Evolutionary conservation across 2,888 invertebrate species (phyloP).

Genomic region (Galeruca laticollis): DNA sequence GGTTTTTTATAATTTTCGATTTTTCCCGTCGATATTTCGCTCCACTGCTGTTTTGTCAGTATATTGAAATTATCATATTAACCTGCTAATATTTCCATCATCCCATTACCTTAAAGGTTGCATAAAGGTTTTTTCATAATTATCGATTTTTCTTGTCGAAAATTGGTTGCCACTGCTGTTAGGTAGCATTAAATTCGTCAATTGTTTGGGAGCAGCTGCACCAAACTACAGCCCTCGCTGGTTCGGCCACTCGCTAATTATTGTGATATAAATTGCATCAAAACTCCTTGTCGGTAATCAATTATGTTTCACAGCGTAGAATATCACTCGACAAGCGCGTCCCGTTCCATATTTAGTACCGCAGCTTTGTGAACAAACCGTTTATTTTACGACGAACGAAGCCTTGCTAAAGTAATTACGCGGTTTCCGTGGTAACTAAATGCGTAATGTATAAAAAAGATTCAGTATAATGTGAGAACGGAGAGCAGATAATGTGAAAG

Average conservation of each 20-base stretch:
- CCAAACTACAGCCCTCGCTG: constrained; percentile 52
- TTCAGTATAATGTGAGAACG: not conserved
- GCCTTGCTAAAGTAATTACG: not conserved
- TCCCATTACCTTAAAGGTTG: no score
- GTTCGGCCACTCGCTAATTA: constrained; percentile 63
- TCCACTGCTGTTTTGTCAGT: no score
- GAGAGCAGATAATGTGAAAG: not conserved
- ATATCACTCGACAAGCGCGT: constrained; percentile 46
- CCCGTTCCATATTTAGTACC: not conserved
- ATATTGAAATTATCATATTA: no score
- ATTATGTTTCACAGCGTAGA: constrained; percentile 57
- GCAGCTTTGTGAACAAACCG: not conserved
- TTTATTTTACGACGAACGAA: not conserved
- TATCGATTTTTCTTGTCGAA: not conserved
- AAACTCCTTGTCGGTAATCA: constrained; percentile 62
- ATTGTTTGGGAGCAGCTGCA: constrained; percentile 61
- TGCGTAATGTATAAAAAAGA: not conserved
- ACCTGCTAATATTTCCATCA: no score
- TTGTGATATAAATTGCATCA: constrained; percentile 65
- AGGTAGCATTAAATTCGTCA: constrained; percentile 48
- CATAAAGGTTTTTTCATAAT: no score
- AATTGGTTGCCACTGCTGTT: not conserved
- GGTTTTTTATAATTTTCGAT: no score
- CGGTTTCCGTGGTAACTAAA: not conserved
- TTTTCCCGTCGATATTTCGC: no score